A percentile compares a stretch with the other conserved stretches of the same genome.
Conservation (phyloP, 2,888 invertebrate species). For the Drosophila quinaria region DNA sequence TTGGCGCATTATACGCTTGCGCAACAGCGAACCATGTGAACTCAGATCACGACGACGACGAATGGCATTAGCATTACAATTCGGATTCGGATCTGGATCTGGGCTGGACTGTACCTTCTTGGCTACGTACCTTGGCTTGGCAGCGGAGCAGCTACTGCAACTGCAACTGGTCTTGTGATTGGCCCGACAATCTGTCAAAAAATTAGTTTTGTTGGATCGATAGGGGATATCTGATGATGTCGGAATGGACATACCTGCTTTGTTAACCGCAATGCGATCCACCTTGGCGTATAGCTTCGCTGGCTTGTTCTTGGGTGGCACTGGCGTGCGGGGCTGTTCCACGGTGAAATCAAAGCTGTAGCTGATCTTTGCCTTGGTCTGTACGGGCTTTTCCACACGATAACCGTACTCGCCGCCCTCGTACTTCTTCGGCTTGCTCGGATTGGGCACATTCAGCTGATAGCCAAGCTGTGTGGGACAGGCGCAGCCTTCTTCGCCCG, state of each 20-base stretch:
- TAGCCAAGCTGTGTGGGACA: constrained; percentile 78
- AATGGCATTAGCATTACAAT: constrained; percentile 53
- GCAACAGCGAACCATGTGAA: constrained; percentile 54
- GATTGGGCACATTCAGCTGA: constrained; percentile 73
- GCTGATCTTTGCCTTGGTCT: constrained; percentile 70
- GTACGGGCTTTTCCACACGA: constrained; percentile 76
- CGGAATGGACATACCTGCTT: constrained; percentile 62
- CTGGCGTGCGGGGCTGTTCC: constrained; percentile 77
- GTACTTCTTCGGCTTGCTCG: constrained; percentile 48
- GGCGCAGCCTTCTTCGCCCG: constrained; percentile 79
- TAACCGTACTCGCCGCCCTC: constrained; percentile 71
- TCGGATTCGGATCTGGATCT: background rate
- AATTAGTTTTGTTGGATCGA: constrained; percentile 1
- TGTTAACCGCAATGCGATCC: constrained; percentile 74
- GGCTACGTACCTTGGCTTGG: constrained; percentile 80
- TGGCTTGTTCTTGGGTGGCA: constrained; percentile 52
- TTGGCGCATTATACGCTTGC: constrained; percentile 63
- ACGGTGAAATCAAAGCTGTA: constrained; percentile 83
- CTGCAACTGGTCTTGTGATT: constrained; percentile 64
- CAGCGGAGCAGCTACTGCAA: constrained; percentile 56
- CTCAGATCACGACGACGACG: constrained; percentile 77
- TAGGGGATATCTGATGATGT: background rate
- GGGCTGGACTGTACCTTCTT: constrained; percentile 38
- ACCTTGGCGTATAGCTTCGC: constrained; percentile 74
- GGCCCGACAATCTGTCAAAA: constrained; percentile 64